Conservation (phyloP, 2,113 vertebrate species). For the Cephalopholis sonnerati region DNA sequence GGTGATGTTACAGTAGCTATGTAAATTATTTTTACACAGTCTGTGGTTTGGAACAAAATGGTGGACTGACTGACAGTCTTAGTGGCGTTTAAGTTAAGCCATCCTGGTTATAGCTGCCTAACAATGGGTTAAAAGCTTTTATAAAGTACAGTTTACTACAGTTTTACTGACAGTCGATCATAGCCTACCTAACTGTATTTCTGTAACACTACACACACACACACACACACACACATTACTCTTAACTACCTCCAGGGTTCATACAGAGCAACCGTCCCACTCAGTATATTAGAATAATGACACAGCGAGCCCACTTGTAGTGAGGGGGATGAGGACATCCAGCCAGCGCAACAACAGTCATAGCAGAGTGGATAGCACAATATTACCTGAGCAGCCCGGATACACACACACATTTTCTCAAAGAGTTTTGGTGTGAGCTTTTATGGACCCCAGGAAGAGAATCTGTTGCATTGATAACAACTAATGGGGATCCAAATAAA, state of each 20-base stretch:
- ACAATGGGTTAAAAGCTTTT: not conserved
- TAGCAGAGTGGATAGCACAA: conserved; percentile 31
- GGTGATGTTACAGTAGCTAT: too few species aligned
- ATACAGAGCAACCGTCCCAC: conserved; percentile 60
- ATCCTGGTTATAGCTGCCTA: not conserved
- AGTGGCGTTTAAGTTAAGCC: not conserved
- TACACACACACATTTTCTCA: not conserved
- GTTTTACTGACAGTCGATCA: not conserved
- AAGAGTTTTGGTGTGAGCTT: not conserved
- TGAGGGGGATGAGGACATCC: conserved; percentile 63
- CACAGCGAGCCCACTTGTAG: conserved; percentile 57
- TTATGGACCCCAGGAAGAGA: too few species aligned
- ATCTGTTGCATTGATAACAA: too few species aligned
- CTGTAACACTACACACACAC: conserved; percentile 11
- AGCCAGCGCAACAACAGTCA: conserved; percentile 50
- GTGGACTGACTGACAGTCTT: not conserved
- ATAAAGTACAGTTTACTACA: not conserved
- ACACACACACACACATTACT: conserved; percentile 23
- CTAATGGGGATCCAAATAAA: too few species aligned
- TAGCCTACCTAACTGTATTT: not conserved
- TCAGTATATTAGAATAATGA: conserved; percentile 60
- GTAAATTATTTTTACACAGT: too few species aligned
- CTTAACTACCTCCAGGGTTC: conserved; percentile 51
- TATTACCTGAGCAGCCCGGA: conserved; percentile 7
- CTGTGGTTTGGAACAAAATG: too few species aligned